Evolutionary conservation across 2,113 vertebrate species (phyloP).

Genomic region (Plestiodon gilberti): DNA sequence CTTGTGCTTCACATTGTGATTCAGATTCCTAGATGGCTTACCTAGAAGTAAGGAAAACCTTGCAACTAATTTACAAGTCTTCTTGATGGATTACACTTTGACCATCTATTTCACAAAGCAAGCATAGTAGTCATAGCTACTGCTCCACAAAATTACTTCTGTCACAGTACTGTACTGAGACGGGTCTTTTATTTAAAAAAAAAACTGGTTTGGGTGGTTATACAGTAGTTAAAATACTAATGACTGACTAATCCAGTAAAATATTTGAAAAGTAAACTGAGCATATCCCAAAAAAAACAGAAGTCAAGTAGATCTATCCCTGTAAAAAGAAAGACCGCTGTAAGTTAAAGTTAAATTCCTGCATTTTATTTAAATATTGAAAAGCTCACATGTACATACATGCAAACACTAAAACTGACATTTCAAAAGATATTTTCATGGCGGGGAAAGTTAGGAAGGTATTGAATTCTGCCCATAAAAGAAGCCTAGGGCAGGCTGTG

Average conservation of each 20-base stretch:
- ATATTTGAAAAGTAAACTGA: accelerated
- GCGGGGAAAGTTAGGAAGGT: conserved; percentile 49
- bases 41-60: conserved; percentile 11
- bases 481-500: conserved; percentile 65
- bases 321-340: conserved; percentile 30
- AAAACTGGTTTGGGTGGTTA: conserved; percentile 20
- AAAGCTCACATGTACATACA: conserved; percentile 61
- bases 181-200: too few relatives aligned
- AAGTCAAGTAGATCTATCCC: conserved; percentile 37
- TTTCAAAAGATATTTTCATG: conserved; percentile 52
- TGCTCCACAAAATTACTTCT: not conserved
- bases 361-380: conserved; percentile 46
- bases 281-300: conserved; percentile 7
- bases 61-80: not conserved
- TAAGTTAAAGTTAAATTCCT: conserved; percentile 55
- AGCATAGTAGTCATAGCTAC: not conserved
- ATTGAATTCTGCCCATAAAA: conserved; percentile 47
- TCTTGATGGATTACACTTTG: not conserved
- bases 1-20: not conserved
- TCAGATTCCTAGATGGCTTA: not conserved
- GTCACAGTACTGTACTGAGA: not conserved
- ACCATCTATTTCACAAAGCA: conserved; percentile 15
- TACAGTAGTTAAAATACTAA: accelerated
- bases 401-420: conserved; percentile 54
- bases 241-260: not conserved